A percentile compares a stretch with the other conserved stretches of the same genome.
Conservation (phyloP, 35 echinoderm and acorn worm species). For the Ptychodera flava region DNA sequence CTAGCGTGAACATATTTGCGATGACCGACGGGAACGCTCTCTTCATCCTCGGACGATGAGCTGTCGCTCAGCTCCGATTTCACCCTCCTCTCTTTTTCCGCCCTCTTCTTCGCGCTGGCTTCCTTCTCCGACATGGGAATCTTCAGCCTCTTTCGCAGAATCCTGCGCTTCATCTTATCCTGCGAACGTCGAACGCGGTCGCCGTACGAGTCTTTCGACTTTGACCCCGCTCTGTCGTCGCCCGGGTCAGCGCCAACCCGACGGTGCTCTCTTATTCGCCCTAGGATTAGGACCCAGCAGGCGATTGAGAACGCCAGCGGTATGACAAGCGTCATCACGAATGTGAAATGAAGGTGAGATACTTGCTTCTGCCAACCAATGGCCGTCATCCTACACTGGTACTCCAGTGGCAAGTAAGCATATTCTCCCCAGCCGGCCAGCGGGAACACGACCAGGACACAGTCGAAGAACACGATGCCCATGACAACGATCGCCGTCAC, state of each 20-base stretch:
- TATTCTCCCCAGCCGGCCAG: constrained; percentile 45
- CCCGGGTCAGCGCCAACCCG: background rate
- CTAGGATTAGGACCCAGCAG: background rate
- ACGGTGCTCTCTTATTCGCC: background rate
- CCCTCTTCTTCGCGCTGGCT: background rate
- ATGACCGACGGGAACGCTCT: constrained; percentile 25
- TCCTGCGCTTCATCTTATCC: constrained; percentile 30
- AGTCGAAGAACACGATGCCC: constrained; percentile 43
- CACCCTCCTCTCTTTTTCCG: constrained; percentile 2
- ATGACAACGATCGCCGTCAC: constrained; percentile 28
- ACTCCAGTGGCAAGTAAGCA: constrained; percentile 15
- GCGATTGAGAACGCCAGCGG: constrained; percentile 14
- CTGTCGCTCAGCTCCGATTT: constrained; percentile 20
- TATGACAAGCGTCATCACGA: constrained; percentile 22
- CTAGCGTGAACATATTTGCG: constrained; percentile 33
- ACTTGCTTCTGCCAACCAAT: constrained; percentile 36
- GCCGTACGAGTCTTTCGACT: constrained; percentile 23
- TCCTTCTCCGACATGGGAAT: constrained; percentile 13
- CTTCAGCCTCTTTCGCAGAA: constrained; percentile 27
- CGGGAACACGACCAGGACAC: constrained; percentile 28
- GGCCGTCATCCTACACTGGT: constrained; percentile 21
- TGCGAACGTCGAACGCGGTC: constrained; percentile 14
- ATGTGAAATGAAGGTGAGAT: constrained; percentile 29
- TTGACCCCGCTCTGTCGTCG: constrained; percentile 19
- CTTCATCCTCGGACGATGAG: constrained; percentile 38